These are phyloP conservation scores for Origma solitaria DNA, from an alignment of 2,113 vertebrate species.

Conservation along the genomic window DNA sequence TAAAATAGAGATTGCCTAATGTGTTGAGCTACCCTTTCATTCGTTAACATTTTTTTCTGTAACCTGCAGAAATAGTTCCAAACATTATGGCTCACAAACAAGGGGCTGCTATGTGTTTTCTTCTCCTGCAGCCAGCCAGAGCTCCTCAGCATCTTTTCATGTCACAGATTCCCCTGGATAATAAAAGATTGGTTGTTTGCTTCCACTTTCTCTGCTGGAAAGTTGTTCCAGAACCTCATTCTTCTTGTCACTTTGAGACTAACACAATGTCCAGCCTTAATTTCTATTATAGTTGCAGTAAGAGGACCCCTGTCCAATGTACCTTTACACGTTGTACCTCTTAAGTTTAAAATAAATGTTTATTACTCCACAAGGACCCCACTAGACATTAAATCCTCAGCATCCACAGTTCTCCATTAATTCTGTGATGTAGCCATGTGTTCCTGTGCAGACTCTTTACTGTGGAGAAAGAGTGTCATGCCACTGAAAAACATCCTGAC, in stretches of 20 bases:
- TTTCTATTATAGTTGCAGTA: neutral
- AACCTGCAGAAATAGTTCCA: neutral
- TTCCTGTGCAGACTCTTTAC: neutral
- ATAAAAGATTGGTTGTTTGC: neutral
- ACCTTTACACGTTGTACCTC: neutral
- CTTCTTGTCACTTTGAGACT: neutral
- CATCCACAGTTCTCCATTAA: neutral
- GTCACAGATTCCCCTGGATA: neutral
- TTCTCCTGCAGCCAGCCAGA: neutral
- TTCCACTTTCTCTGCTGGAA: neutral
- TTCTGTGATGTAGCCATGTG: neutral
- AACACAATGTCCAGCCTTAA: neutral
- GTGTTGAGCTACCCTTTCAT: neutral
- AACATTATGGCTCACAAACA: neutral
- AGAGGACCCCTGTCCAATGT: neutral
- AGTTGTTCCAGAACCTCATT: neutral
- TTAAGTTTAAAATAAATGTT: neutral
- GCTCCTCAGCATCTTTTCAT: neutral
- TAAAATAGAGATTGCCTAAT: neutral
- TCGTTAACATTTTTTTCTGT: neutral
- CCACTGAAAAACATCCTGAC: neutral
- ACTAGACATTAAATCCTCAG: neutral
- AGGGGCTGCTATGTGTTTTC: neutral
- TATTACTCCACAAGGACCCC: neutral
- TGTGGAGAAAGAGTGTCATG: neutral